A percentile compares a stretch with the other conserved stretches of the same genome.
Evolutionary conservation across 2,888 invertebrate species (phyloP).

Genomic region (Tanaodytes sp.): DNA sequence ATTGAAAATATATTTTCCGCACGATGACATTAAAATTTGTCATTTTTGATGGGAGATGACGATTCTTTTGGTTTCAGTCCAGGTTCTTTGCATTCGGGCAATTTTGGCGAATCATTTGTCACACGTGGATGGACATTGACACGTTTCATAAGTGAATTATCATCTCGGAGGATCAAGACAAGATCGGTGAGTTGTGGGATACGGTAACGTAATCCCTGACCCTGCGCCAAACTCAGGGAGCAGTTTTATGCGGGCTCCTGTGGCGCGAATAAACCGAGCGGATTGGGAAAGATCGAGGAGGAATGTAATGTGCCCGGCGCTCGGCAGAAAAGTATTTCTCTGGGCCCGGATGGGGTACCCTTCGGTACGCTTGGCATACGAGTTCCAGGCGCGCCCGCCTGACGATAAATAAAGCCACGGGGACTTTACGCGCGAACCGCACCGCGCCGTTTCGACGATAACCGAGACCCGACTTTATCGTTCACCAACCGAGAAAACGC

Average conservation of each 20-base stretch:
- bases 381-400: slow-evolving; percentile 50
- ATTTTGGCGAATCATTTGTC: not conserved
- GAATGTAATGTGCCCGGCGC: slow-evolving; percentile 65
- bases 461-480: slow-evolving; percentile 53
- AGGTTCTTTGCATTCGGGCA: no score
- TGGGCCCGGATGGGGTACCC: slow-evolving; percentile 48
- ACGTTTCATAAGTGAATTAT: slow-evolving; percentile 63
- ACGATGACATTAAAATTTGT: no score
- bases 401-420: slow-evolving; percentile 67
- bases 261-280: slow-evolving; percentile 60
- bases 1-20: no score
- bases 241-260: slow-evolving; percentile 66
- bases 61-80: not conserved
- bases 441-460: slow-evolving; percentile 54
- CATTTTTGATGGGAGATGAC: no score
- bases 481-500: slow-evolving; percentile 33
- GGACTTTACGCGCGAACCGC: slow-evolving; percentile 64
- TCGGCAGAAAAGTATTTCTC: slow-evolving; percentile 61
- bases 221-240: slow-evolving; percentile 66
- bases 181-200: slow-evolving; percentile 63
- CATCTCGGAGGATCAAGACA: slow-evolving; percentile 63
- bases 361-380: slow-evolving; percentile 38
- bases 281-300: slow-evolving; percentile 63
- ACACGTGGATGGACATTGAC: slow-evolving; percentile 56
- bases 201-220: slow-evolving; percentile 67